Evolutionary conservation across 37 sponge, comb jelly and placozoan species (phyloP).

Genomic region (Mnemiopsis leidyi): DNA sequence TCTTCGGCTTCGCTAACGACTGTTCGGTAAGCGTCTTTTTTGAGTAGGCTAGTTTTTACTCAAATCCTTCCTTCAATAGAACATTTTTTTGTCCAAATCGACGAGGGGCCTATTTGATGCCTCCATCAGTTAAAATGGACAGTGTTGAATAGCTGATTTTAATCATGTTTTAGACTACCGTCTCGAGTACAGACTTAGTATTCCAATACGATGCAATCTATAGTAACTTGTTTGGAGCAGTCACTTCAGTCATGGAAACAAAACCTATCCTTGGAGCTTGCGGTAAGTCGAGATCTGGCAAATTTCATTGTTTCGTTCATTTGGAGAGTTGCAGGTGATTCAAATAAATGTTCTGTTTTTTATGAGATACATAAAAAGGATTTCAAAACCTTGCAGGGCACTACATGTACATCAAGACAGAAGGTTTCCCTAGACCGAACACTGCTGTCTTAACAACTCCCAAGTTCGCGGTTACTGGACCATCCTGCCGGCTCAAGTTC

Average conservation of each 20-base stretch:
- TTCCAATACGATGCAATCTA: constrained; percentile 20
- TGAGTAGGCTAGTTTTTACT: no score
- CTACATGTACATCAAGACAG: constrained; percentile 62
- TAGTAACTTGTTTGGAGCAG: neutral
- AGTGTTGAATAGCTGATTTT: neutral
- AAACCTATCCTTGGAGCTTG: constrained; percentile 41
- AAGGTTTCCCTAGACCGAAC: constrained; percentile 44
- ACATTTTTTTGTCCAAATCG: no score
- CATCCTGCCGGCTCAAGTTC: constrained; percentile 51
- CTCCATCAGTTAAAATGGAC: neutral
- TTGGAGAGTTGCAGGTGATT: no score
- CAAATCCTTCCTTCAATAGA: no score
- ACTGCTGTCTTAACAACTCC: constrained; percentile 1
- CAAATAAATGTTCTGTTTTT: no score
- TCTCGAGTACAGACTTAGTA: constrained; percentile 8
- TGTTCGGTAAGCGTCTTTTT: constrained; percentile 20
- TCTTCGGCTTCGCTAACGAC: constrained; percentile 5
- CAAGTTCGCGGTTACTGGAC: constrained; percentile 45
- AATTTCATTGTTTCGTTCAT: no score
- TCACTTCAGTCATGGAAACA: neutral
- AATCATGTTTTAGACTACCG: neutral
- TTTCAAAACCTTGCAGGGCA: constrained; percentile 35
- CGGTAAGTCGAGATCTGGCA: neutral
- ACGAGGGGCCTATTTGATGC: no score
- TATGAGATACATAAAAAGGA: no score